Evolutionary conservation across 2,888 invertebrate genomes (phyloP).

Genomic region (Spisula subtruncata): DNA sequence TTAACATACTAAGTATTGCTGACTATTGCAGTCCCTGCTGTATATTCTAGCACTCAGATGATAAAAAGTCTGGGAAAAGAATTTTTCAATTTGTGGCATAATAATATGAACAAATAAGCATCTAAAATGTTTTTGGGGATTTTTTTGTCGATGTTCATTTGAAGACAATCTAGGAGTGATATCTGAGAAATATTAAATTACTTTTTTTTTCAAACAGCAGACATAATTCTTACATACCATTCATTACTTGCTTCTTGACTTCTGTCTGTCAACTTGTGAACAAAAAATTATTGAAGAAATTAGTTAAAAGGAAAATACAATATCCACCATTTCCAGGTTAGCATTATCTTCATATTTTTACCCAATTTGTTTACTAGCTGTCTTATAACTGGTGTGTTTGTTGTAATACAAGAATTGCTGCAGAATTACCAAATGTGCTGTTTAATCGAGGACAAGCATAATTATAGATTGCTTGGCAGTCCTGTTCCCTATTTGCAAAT

Average conservation of each 20-base stretch:
- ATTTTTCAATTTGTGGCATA: not conserved
- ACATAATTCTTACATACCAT: not conserved
- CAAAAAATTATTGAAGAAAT: too few species aligned
- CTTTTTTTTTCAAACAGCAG: not conserved
- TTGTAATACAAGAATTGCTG: too few species aligned
- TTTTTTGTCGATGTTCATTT: not conserved
- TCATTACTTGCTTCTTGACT: not conserved
- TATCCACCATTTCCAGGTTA: too few species aligned
- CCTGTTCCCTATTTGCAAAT: too few species aligned
- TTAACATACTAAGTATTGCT: not conserved
- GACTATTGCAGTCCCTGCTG: not conserved
- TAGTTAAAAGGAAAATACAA: too few species aligned
- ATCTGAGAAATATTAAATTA: not conserved
- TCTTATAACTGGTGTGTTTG: too few species aligned
- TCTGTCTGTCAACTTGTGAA: not conserved
- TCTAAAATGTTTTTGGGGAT: not conserved
- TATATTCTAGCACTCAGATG: not conserved
- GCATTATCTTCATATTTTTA: too few species aligned
- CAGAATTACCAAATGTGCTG: too few species aligned
- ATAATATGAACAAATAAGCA: not conserved
- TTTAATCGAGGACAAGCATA: too few species aligned
- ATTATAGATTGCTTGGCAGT: too few species aligned
- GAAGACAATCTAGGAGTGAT: not conserved
- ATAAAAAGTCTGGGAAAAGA: constrained; percentile 21
- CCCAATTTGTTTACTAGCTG: too few species aligned